Percentiles rank a stretch among this genome's conserved stretches.
phyloP scores from a whole-genome alignment of 2,113 vertebrate species.

The Cephalopholis sonnerati region DNA sequence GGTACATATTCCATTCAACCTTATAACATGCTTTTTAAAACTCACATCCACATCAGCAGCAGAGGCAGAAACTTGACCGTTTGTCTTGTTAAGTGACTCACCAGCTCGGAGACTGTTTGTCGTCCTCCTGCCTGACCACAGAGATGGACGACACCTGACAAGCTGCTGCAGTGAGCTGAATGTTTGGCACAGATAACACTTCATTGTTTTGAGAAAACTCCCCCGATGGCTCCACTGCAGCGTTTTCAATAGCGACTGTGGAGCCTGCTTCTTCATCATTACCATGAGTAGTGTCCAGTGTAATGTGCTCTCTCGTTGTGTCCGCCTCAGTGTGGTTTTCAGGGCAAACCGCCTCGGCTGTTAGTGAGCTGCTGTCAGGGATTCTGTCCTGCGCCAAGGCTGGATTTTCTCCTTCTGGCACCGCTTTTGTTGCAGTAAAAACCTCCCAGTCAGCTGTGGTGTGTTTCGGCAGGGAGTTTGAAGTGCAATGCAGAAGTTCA shows the following conservation, averaged over 20 bases:
- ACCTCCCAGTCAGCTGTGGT: neutral
- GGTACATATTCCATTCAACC: neutral
- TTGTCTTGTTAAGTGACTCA: slow-evolving; percentile 42
- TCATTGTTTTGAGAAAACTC: slow-evolving; percentile 17
- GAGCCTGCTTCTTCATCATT: neutral
- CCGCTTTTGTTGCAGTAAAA: neutral
- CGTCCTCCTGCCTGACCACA: slow-evolving; percentile 30
- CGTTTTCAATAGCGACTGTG: neutral
- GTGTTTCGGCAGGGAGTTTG: neutral
- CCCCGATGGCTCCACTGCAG: slow-evolving; percentile 2
- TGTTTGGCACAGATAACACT: slow-evolving; percentile 20
- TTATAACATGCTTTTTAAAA: neutral
- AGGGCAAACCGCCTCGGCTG: neutral
- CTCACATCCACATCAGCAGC: neutral
- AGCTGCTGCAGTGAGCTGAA: slow-evolving; percentile 11
- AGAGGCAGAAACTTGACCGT: neutral
- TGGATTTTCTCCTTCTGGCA: slow-evolving; percentile 6
- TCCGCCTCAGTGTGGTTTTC: slow-evolving; percentile 27
- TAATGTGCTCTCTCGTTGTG: slow-evolving; percentile 14
- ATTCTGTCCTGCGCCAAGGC: neutral
- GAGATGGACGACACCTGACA: slow-evolving; percentile 27
- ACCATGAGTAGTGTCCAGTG: neutral
- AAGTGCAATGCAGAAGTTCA: slow-evolving; percentile 49
- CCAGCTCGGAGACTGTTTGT: slow-evolving; percentile 33
- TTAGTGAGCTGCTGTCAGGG: neutral